Evolutionary conservation across 2,113 vertebrate genomes (phyloP).

Genomic region (Nibea coibor): DNA sequence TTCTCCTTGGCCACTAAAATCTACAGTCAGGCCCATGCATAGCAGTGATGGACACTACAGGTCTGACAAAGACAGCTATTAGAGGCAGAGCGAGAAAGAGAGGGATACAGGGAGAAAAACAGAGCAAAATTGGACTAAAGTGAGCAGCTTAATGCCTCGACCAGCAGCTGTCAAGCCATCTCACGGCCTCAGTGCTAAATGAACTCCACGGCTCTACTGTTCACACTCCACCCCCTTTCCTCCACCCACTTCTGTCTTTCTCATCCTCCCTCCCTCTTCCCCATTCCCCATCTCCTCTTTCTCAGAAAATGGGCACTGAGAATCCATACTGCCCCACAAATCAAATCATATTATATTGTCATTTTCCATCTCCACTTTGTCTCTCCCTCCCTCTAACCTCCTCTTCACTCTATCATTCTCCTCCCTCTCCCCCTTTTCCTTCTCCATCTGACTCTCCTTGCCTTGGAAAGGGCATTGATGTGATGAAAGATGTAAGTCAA

Average conservation of each 20-base stretch:
- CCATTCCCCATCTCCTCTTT: conserved; percentile 32
- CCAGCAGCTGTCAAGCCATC: conserved; percentile 66
- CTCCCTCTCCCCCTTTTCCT: conserved; percentile 13
- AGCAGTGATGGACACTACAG: conserved; percentile 36
- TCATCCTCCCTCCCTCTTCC: conserved; percentile 8
- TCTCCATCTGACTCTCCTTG: conserved; percentile 12
- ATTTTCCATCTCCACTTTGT: conserved; percentile 74
- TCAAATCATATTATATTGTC: conserved; percentile 81
- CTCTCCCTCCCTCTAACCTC: conserved; percentile 49
- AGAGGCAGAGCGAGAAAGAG: conserved; percentile 15
- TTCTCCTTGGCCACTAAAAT: conserved; percentile 17
- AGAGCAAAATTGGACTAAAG: conserved; percentile 64
- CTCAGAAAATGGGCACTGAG: conserved; percentile 59
- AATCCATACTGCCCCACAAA: conserved; percentile 72
- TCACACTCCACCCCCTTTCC: conserved; percentile 55
- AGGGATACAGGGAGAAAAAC: conserved; percentile 16
- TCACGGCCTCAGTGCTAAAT: conserved; percentile 61
- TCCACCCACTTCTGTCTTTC: conserved; percentile 50
- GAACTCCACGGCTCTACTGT: conserved; percentile 60
- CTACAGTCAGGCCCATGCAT: neutral
- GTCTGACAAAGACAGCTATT: conserved; percentile 54
- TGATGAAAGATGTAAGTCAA: conserved; percentile 59
- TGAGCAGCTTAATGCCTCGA: conserved; percentile 65
- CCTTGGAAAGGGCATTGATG: conserved; percentile 46
- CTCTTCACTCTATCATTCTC: conserved; percentile 49